phyloP scores from a whole-genome alignment of 1,140 invertebrate species.

The Drosophila bocqueti region DNA sequence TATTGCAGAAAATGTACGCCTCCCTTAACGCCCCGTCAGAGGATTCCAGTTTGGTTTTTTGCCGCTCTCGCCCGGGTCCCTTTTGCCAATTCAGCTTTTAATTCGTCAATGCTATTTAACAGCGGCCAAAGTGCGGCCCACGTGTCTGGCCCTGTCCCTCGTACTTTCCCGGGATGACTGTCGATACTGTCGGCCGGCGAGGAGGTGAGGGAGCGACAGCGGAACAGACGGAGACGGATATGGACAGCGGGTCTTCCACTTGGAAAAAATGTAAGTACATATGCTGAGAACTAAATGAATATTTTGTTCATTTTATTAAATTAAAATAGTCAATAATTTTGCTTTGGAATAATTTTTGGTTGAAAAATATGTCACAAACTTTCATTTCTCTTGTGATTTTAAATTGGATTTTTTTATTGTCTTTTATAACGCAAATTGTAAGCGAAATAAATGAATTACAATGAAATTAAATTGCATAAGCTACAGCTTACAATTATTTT shows the following conservation, averaged over 20 bases:
- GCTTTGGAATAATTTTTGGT: background rate
- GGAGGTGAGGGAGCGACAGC: slow-evolving; percentile 4
- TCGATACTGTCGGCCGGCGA: slow-evolving; percentile 40
- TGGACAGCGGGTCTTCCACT: slow-evolving; percentile 22
- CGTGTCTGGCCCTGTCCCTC: slow-evolving; percentile 25
- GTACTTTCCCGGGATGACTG: slow-evolving; percentile 54
- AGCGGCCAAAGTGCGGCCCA: slow-evolving; percentile 46
- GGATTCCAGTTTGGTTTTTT: slow-evolving; percentile 18
- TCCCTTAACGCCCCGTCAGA: slow-evolving; percentile 17
- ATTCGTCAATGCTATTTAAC: slow-evolving; percentile 81
- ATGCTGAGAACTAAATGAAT: background rate
- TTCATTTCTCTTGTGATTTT: background rate
- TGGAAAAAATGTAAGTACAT: background rate
- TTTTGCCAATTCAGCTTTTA: slow-evolving; percentile 80
- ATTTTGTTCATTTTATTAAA: background rate
- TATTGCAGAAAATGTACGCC: slow-evolving; percentile 73
- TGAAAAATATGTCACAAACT: background rate
- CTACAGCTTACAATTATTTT: background rate
- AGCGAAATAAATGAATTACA: background rate
- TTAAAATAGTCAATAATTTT: background rate
- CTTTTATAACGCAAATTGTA: too few species aligned
- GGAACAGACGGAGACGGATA: slow-evolving; percentile 15
- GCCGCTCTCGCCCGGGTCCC: slow-evolving; percentile 18
- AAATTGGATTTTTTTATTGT: background rate
- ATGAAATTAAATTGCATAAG: background rate